Percentiles rank a stretch among this genome's conserved stretches.
phyloP scores from a whole-genome alignment of 2,113 vertebrate species.

The Theropithecus gelada region DNA sequence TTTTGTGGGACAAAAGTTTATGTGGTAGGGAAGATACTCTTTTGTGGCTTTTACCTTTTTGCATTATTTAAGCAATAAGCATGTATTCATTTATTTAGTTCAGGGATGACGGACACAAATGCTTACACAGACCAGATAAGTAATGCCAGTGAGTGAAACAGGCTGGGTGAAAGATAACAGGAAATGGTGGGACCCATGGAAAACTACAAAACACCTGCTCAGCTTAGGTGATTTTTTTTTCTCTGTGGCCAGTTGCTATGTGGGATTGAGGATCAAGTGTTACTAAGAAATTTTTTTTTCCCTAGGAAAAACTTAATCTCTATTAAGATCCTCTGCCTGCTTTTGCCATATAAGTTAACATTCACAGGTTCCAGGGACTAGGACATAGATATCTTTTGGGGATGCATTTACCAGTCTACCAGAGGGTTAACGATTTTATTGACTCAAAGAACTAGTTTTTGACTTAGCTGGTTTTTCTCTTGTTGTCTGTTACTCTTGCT shows the following conservation, averaged over 20 bases:
- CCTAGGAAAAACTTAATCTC: not conserved
- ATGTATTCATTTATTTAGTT: not conserved
- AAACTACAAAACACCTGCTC: not conserved
- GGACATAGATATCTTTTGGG: not conserved
- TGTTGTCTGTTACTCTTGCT: not conserved
- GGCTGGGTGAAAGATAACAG: not conserved
- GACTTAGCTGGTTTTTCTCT: not conserved
- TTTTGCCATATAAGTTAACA: not conserved
- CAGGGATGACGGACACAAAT: not conserved
- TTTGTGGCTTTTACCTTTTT: not conserved
- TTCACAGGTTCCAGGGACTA: not conserved
- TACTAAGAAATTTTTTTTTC: not conserved
- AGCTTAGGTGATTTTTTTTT: not conserved
- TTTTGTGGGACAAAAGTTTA: not conserved
- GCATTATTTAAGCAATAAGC: not conserved
- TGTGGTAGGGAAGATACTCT: not conserved
- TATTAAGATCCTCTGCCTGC: not conserved
- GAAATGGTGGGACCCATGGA: not conserved
- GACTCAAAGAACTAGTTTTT: not conserved
- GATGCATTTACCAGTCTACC: not conserved
- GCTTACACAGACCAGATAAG: not conserved
- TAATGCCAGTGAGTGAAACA: not conserved
- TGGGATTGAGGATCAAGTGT: not conserved
- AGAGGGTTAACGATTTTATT: not conserved
- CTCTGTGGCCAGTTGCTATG: not conserved